These are phyloP conservation scores for Protonibea diacanthus DNA, from an alignment of 2,797 vertebrate species.

Conservation along the genomic window DNA sequence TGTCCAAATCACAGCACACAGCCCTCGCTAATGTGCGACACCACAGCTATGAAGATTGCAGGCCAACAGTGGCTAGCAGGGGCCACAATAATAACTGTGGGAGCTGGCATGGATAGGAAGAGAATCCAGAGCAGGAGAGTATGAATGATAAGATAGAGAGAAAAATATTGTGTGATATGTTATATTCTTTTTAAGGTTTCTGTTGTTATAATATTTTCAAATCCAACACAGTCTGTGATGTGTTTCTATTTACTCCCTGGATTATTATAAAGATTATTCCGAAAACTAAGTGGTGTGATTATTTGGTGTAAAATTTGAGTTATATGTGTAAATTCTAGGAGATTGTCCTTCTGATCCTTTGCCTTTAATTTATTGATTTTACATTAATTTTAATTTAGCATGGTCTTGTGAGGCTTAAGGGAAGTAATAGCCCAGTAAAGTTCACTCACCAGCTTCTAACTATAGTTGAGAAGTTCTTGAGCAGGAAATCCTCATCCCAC, in stretches of 20 bases:
- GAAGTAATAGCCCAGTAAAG: too few relatives aligned
- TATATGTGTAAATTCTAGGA: not conserved
- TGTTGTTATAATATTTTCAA: not conserved
- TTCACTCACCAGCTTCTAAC: too few relatives aligned
- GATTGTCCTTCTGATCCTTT: too few relatives aligned
- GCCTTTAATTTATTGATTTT: too few relatives aligned
- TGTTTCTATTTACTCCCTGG: not conserved
- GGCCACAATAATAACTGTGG: constrained; percentile 66
- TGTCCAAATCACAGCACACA: constrained; percentile 78
- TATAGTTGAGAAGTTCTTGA: too few relatives aligned
- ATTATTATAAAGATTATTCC: not conserved
- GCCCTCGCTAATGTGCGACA: constrained; percentile 59
- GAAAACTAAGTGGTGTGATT: not conserved
- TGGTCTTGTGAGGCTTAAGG: too few relatives aligned
- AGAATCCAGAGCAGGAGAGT: constrained; percentile 22
- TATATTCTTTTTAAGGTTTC: not conserved
- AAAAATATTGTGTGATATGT: constrained; percentile 1
- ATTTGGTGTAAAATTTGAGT: too few relatives aligned
- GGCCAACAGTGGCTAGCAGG: constrained; percentile 38
- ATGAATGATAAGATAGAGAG: constrained; percentile 19
- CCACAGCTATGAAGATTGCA: constrained; percentile 78
- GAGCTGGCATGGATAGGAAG: constrained; percentile 31
- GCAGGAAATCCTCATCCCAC: too few relatives aligned
- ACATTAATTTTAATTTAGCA: too few relatives aligned
- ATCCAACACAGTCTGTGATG: not conserved